Conservation (phyloP, 2,888 invertebrate genomes). For the Meta bourneti region DNA sequence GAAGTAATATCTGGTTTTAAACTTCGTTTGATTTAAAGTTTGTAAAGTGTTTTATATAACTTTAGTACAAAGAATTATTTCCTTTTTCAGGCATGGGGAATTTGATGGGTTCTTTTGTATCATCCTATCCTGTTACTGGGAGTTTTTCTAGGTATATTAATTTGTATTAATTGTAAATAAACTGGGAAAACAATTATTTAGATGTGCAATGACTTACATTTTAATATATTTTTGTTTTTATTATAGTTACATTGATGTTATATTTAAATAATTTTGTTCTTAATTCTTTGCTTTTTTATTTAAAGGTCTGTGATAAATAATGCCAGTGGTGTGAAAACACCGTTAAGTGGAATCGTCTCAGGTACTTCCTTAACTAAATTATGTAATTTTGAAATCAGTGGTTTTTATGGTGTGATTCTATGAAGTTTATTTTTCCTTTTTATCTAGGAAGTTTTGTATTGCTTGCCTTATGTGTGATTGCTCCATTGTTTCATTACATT, state of each 20-base stretch:
- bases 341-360: constrained; percentile 89
- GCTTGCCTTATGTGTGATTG: constrained; percentile 90
- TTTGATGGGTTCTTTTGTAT: constrained; percentile 89
- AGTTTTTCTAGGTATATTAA: constrained; percentile 81
- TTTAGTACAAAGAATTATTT: too few species aligned
- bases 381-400: not conserved
- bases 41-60: too few species aligned
- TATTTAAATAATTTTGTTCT: too few species aligned
- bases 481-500: constrained; percentile 93
- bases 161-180: constrained; percentile 81
- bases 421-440: not conserved
- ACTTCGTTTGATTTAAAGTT: too few species aligned
- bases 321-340: constrained; percentile 92
- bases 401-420: not conserved
- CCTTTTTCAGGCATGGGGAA: constrained; percentile 85
- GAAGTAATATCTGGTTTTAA: too few species aligned
- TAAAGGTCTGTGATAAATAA: constrained; percentile 88
- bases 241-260: too few species aligned
- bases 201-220: too few species aligned
- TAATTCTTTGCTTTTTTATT: not conserved
- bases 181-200: too few species aligned
- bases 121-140: constrained; percentile 89
- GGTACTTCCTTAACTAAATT: constrained; percentile 81
- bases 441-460: constrained; percentile 87
- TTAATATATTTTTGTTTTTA: too few species aligned